phyloP scores from a whole-genome alignment of 2,888 invertebrate species.

The Ectemnius lituratus region DNA sequence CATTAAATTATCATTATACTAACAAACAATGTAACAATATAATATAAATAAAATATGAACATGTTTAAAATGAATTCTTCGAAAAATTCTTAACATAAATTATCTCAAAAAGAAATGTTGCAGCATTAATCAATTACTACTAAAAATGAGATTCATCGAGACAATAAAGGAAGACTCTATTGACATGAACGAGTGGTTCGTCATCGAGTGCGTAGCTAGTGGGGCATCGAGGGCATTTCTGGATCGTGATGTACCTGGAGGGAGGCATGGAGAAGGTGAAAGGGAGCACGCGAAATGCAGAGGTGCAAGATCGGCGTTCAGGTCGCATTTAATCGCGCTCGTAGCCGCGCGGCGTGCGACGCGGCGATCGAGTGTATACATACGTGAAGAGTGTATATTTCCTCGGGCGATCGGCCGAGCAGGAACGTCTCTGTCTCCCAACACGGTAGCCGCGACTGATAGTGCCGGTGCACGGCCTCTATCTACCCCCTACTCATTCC shows the following conservation, averaged over 20 bases:
- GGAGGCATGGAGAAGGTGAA: slow-evolving; percentile 48
- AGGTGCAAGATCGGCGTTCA: slow-evolving; percentile 52
- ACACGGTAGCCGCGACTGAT: slow-evolving; percentile 27
- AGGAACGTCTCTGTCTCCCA: too few relatives aligned
- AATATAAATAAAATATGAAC: too few relatives aligned
- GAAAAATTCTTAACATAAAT: too few relatives aligned
- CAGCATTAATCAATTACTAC: too few relatives aligned
- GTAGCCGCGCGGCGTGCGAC: slow-evolving; percentile 31
- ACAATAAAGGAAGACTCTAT: too few relatives aligned
- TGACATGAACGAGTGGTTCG: too few relatives aligned
- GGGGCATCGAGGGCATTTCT: slow-evolving; percentile 12
- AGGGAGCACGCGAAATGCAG: slow-evolving; percentile 55
- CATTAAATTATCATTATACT: too few relatives aligned
- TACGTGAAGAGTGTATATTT: slow-evolving; percentile 21
- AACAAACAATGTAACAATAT: too few relatives aligned
- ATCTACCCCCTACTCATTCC: slow-evolving; percentile 20
- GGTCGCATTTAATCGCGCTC: slow-evolving; percentile 52
- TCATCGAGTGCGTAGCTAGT: slow-evolving; percentile 5
- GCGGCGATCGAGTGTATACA: slow-evolving; percentile 8
- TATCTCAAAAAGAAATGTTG: too few relatives aligned
- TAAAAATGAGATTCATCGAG: too few relatives aligned
- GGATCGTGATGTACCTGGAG: background rate
- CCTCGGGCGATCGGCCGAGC: too few relatives aligned
- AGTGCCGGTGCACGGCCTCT: slow-evolving; percentile 41
- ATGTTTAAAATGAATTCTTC: too few relatives aligned